Conservation (phyloP, 1,140 invertebrate genomes). For the Zaprionus nigranus region DNA sequence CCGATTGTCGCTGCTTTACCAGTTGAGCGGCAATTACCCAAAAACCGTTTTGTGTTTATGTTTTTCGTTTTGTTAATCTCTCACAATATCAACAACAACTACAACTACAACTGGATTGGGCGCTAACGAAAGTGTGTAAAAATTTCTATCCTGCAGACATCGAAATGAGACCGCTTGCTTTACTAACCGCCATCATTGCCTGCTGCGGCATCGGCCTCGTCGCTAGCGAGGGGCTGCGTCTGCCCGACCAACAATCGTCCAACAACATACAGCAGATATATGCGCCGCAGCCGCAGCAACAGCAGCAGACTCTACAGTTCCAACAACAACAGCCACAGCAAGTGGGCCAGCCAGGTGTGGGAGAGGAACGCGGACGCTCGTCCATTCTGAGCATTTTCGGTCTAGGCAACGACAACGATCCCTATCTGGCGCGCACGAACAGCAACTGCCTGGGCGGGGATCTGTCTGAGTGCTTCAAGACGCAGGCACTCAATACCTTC, state of each 20-base stretch:
- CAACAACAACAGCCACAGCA: constrained; percentile 58
- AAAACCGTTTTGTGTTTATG: constrained; percentile 34
- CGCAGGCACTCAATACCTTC: constrained; percentile 89
- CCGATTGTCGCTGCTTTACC: constrained; percentile 38
- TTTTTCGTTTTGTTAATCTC: constrained; percentile 9
- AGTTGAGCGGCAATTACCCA: constrained; percentile 45
- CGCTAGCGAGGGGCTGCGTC: constrained; percentile 86
- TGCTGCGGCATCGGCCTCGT: constrained; percentile 61
- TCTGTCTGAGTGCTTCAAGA: constrained; percentile 92
- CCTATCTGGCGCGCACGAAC: constrained; percentile 90
- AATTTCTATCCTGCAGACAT: constrained; percentile 65
- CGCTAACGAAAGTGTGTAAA: constrained; percentile 41
- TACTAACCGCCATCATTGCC: constrained; percentile 59
- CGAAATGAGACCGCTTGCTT: constrained; percentile 59
- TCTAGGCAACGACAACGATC: constrained; percentile 89
- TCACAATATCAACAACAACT: constrained; percentile 11
- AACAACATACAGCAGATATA: constrained; percentile 75
- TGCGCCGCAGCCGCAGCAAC: constrained; percentile 65
- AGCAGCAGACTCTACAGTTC: constrained; percentile 62
- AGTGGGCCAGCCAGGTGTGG: constrained; percentile 37
- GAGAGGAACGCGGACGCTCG: constrained; percentile 71
- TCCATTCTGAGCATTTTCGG: constrained; percentile 90
- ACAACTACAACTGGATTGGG: constrained; percentile 14
- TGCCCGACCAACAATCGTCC: constrained; percentile 86
- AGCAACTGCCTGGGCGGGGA: constrained; percentile 90